Conservation (phyloP, 2,113 vertebrate genomes). For the Otis tarda region DNA sequence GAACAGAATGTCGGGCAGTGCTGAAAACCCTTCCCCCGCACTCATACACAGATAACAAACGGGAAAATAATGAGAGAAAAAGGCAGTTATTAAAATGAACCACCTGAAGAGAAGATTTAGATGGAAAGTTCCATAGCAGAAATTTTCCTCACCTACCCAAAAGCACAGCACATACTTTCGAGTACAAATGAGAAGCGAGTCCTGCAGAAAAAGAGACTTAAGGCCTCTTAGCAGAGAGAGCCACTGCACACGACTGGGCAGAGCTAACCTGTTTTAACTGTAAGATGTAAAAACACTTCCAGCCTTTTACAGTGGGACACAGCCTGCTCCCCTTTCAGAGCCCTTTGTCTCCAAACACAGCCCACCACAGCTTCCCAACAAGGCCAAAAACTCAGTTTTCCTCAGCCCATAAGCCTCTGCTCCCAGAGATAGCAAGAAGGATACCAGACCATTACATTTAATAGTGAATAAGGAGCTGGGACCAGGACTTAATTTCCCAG, state of each 20-base stretch:
- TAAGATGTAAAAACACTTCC: accelerated
- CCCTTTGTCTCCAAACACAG: neutral
- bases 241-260: accelerated
- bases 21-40: neutral
- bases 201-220: neutral
- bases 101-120: neutral
- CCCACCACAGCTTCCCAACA: accelerated
- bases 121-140: neutral
- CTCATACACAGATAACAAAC: neutral
- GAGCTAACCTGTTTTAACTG: neutral
- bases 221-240: too few relatives aligned
- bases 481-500: too few relatives aligned
- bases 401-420: accelerated
- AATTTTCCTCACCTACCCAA: accelerated
- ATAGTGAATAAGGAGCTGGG: too few relatives aligned
- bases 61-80: neutral
- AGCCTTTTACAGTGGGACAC: accelerated
- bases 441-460: too few relatives aligned
- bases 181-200: neutral
- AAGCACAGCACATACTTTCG: neutral
- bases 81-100: accelerated
- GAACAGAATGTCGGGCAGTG: accelerated
- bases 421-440: accelerated
- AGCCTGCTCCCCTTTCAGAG: accelerated
- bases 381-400: accelerated